phyloP scores from a whole-genome alignment of 2,888 invertebrate genomes.

The Adelognathus sp. region DNA sequence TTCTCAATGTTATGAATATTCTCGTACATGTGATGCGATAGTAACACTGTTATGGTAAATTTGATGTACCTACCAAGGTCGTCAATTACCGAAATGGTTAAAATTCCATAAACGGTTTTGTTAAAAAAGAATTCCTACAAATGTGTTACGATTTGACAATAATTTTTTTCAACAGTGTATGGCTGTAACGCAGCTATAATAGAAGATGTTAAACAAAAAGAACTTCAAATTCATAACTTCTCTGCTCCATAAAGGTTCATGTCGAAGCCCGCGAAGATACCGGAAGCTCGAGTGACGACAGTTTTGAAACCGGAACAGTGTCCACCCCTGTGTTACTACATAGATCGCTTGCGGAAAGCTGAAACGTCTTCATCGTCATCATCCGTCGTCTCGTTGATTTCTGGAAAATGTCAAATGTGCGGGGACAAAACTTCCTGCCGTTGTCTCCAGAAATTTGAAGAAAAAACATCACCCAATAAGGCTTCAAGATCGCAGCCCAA shows the following conservation, averaged over 20 bases:
- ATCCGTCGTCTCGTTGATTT: constrained; percentile 8
- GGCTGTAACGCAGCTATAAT: too few species aligned
- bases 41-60: too few species aligned
- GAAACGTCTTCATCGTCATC: constrained; percentile 1
- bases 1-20: too few species aligned
- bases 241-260: background rate
- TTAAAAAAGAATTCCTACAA: too few species aligned
- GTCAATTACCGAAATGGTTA: too few species aligned
- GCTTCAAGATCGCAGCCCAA: background rate
- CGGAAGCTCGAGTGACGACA: constrained; percentile 42
- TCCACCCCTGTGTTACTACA: constrained; percentile 53
- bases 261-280: background rate
- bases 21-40: too few species aligned
- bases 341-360: constrained; percentile 28
- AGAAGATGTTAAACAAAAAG: too few species aligned
- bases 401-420: constrained; percentile 61
- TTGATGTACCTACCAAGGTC: too few species aligned
- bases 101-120: too few species aligned
- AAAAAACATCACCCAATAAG: background rate
- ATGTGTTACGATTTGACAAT: too few species aligned
- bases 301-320: constrained; percentile 65
- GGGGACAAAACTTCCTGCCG: constrained; percentile 46
- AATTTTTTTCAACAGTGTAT: too few species aligned
- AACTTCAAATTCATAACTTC: too few species aligned
- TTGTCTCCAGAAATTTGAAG: constrained; percentile 47